These are phyloP conservation scores for Tachysurus vachellii DNA, from an alignment of 2,113 vertebrate species.

Conservation along the genomic window DNA sequence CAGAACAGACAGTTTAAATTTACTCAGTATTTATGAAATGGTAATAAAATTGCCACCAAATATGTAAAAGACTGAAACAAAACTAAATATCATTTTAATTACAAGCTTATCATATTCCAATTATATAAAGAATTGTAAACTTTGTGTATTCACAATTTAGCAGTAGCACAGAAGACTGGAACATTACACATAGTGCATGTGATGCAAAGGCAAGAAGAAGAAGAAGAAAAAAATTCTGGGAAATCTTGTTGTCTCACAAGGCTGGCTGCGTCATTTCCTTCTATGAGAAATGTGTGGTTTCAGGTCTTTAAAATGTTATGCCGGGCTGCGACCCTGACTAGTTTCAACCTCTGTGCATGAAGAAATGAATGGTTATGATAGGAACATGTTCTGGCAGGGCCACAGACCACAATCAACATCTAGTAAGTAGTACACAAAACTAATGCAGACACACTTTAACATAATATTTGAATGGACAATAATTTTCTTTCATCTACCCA, in stretches of 20 bases:
- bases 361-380: conserved; percentile 75
- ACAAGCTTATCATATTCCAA: background rate
- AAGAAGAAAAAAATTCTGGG: conserved; percentile 71
- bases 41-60: background rate
- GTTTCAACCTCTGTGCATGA: conserved; percentile 62
- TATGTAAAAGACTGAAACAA: background rate
- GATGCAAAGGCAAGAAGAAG: conserved; percentile 44
- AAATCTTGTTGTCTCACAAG: conserved; percentile 74
- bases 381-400: conserved; percentile 67
- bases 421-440: conserved; percentile 64
- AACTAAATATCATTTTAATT: background rate
- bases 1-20: background rate
- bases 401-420: conserved; percentile 60
- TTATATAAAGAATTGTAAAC: background rate
- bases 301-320: conserved; percentile 68
- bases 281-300: conserved; percentile 73
- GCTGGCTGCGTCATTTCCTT: conserved; percentile 73
- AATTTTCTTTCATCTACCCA: background rate
- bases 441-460: background rate
- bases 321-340: conserved; percentile 70
- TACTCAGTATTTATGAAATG: background rate
- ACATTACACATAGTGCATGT: conserved; percentile 45
- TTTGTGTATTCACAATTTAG: background rate
- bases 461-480: conserved; percentile 11
- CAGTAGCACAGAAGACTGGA: conserved; percentile 42